Evolutionary conservation across 2,113 vertebrate species (phyloP), one percentile per base, ranked within the genome.

Genomic region (Callipepla californica): DNA sequence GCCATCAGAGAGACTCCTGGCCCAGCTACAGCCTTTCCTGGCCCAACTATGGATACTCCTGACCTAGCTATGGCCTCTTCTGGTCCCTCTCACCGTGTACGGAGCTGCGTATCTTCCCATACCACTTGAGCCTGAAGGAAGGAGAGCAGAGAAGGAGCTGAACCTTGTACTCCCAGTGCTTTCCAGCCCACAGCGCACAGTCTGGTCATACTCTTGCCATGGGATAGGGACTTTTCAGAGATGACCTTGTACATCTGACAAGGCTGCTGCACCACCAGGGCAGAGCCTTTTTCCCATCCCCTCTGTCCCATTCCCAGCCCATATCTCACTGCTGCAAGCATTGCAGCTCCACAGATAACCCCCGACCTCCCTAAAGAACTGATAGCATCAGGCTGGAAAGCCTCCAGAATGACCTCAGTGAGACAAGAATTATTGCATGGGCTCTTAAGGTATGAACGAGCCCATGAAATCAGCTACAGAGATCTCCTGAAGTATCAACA

Each of bases 41-140:
- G 48, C 19, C 40, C n/a, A 58, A 48, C 17, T 14, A 0, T 55
- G 53, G 53, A 6, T 5, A 6, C 20, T 66, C 20, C 42, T 66
- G 40, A 10, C 21, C 42, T 45, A 66, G 13, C 42, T 30, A 22
- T 66, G 63, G 30, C 42, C 42, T 13, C 25, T 85, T 14, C 34
- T 44, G 25, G 18, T 42, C 48, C 30, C 34, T 45, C 36, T 18
- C 11, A 23, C 9, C 44, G 15, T 36, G 11, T 26, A 72, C 9
- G 40, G 67, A 58, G 8, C 12, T 22, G 11, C 0, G 0, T 34
- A 34, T 32, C 11, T 17, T 66, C 18, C 32, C 30, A 30, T 34
- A 1, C 32, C 23, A 9, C n/a, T 28, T n/a, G 22, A 63, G 32
- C n/a, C 26, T 38, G 55, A 44, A 7, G 15, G 45, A 18, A 28